Evolutionary conservation across 1,140 invertebrate species (phyloP), one percentile per base, ranked within the genome.

Genomic region (Ips nitidus): DNA sequence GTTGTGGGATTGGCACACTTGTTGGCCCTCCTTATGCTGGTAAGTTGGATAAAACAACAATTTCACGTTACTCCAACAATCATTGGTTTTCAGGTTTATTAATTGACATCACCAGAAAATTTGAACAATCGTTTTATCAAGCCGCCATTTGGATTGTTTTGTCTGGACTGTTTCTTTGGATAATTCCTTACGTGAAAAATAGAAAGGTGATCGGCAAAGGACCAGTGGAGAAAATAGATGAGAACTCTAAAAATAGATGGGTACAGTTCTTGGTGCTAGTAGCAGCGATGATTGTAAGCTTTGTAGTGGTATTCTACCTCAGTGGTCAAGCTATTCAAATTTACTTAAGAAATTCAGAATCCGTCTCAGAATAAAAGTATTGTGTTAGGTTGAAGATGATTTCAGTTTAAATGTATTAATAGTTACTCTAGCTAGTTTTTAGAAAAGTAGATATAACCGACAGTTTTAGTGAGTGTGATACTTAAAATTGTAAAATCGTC

Each of bases 121-220:
- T 91, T 86, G 86, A 92, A 60, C 81, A 87, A 43, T 88, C 91
- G 0, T 94, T 94, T 79, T 87, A 89, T 73, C 83, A 90, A 73
- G 89, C 90, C 60, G 91, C 91, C 5, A 79, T 88, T 22, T 91
- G 89, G 84, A 89, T 93, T 7, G 82, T 92, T n/a, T 73, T 94
- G 1, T 90, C 91, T 52, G 93, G 93, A 4, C 58, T 91, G 0
- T 83, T 94, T 37, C 84, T 94, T 38, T 86, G 85, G 1, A 78
- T 89, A 2, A 87, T 90, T 73, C 87, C 88, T 0, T 86, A 83
- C 70, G 88, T 88, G 0, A 87, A 84, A 74, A 90, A 89, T 76
- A 84, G 86, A 70, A 84, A 85, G 47, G 87, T 90, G 3, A 84
- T 84, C 75, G 88, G 88, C 50, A 83, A 81, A 45, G 87, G 87